These are phyloP conservation scores for Pseudonaja textilis DNA, from an alignment of 2,113 vertebrate species.

Conservation along the genomic window DNA sequence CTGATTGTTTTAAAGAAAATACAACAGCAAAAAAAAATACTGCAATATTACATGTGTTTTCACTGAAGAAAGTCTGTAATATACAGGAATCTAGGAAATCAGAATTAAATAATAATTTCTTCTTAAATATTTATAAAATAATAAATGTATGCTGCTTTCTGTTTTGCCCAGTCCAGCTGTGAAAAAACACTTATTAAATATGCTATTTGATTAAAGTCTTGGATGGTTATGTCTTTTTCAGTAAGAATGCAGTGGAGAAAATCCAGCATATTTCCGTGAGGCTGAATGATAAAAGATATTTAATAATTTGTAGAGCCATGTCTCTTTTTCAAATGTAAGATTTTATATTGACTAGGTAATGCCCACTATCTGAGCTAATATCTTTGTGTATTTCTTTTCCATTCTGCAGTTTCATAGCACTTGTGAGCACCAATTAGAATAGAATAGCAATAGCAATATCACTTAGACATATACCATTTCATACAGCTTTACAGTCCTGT, in stretches of 20 bases:
- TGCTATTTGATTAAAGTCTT: background rate
- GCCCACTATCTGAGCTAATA: background rate
- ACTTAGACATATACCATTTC: background rate
- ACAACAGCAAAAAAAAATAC: background rate
- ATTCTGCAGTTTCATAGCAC: background rate
- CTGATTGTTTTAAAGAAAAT: conserved; percentile 1
- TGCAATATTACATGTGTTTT: background rate
- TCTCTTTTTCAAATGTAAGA: background rate
- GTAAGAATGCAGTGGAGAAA: background rate
- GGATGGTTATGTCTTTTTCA: background rate
- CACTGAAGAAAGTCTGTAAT: background rate
- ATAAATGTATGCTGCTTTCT: background rate
- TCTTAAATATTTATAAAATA: background rate
- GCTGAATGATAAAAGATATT: background rate
- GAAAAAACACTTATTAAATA: background rate
- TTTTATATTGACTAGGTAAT: background rate
- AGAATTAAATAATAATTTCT: background rate
- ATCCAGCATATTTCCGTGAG: background rate
- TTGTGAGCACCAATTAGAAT: background rate
- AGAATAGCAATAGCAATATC: background rate
- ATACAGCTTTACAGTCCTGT: background rate
- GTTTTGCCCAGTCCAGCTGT: background rate
- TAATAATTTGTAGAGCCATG: background rate
- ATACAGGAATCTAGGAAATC: background rate
- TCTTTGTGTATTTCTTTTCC: conserved; percentile 2